Evolutionary conservation across 1,140 invertebrate genomes (phyloP).

Genomic region (Leptinotarsa lineolata): DNA sequence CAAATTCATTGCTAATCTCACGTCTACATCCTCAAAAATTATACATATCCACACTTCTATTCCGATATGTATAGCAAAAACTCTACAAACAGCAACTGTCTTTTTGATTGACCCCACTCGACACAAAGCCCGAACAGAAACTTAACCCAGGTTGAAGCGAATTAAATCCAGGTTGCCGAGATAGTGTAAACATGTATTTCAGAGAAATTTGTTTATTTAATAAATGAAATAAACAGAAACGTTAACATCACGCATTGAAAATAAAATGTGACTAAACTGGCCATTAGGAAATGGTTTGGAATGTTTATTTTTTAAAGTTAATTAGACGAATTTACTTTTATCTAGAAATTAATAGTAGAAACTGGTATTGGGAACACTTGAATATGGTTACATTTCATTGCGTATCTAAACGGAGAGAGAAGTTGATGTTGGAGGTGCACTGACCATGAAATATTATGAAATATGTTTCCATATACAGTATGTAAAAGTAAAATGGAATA

Average conservation of each 20-base stretch:
- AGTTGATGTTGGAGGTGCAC: no score
- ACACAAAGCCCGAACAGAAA: no score
- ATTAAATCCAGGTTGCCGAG: not conserved
- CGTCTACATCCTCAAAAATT: no score
- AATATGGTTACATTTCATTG: not conserved
- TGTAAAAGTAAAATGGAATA: no score
- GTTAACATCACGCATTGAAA: constrained; percentile 1
- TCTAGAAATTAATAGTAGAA: not conserved
- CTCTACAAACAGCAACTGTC: no score
- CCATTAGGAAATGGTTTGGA: not conserved
- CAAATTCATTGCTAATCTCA: no score
- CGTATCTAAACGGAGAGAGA: no score
- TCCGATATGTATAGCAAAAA: no score
- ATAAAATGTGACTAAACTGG: not conserved
- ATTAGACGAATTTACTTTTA: constrained; percentile 4
- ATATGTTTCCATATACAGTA: no score
- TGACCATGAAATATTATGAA: no score
- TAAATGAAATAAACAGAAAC: not conserved
- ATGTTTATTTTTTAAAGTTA: not conserved
- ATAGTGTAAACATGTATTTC: not conserved
- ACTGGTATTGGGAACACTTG: not conserved
- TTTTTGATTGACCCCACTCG: no score
- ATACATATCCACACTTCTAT: no score
- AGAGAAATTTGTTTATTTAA: not conserved
- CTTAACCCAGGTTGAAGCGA: not conserved